Conservation (phyloP, 1,140 invertebrate genomes). For the Drosophila sulfurigaster region DNA sequence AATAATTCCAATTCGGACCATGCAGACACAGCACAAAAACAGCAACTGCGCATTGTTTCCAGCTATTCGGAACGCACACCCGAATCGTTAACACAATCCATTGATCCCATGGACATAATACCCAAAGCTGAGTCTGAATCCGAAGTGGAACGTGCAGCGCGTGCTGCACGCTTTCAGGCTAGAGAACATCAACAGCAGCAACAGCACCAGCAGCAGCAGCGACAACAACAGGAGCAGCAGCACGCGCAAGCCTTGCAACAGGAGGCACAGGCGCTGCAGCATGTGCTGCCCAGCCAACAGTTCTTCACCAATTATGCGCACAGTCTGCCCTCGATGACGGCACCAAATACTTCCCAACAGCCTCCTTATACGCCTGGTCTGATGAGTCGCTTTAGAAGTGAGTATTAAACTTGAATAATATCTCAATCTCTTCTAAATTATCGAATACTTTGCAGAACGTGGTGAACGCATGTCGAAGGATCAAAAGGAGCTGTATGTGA, state of each 20-base stretch:
- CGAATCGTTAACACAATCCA: conserved; percentile 72
- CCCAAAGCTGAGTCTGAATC: conserved; percentile 75
- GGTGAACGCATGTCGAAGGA: conserved; percentile 83
- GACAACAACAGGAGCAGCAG: conserved; percentile 56
- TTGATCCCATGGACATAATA: conserved; percentile 80
- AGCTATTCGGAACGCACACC: conserved; percentile 64
- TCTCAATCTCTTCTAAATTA: neutral
- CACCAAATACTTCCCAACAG: conserved; percentile 61
- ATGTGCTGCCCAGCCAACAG: conserved; percentile 60
- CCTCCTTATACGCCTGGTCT: conserved; percentile 69
- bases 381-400: conserved; percentile 81
- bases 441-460: conserved; percentile 57
- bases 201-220: conserved; percentile 63
- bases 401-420: conserved; percentile 18
- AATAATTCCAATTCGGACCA: conserved; percentile 69
- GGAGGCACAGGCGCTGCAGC: conserved; percentile 54
- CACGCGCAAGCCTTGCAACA: conserved; percentile 56
- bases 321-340: conserved; percentile 65
- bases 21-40: conserved; percentile 61
- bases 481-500: conserved; percentile 79
- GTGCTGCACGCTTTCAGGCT: conserved; percentile 59
- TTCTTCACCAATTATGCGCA: conserved; percentile 71
- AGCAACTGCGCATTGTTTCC: conserved; percentile 64
- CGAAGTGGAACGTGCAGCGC: conserved; percentile 60
- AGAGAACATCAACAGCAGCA: conserved; percentile 64